Base-by-base conservation (phyloP, 2,113 vertebrate species). In the Cepphus grylle region DNA sequence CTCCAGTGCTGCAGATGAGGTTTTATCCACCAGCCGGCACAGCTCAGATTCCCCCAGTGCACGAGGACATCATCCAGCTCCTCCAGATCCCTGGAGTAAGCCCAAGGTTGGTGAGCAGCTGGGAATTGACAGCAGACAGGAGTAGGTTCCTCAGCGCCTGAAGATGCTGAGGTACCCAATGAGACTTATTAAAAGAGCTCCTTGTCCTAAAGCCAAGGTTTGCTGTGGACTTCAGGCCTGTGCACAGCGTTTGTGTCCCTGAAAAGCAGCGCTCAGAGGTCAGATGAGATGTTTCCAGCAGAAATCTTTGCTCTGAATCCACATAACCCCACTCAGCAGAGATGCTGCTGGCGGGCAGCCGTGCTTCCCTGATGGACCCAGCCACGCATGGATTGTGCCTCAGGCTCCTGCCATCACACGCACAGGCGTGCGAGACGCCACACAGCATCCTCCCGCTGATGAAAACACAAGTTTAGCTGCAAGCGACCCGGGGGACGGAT, bases 1-100 rank as follows among this genome's bases (percentile, higher is more conserved):
- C 55, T 80, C 19, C 59, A 26, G 2, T 0, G 0, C 78, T 38
- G 26, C 0, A 0, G 50, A 10, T 0, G 2, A 55, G 56, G 55
- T 42, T 56, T 29, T 36, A 45, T 2, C 55, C 69, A 36, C 59
- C 62, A 49, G 3, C 49, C 3, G 1, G 34, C 36, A 43, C 9
- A 8, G 34, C 38, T 81, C 59, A 0, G 43, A 2, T 53, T 52
- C 23, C 70, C 49, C 30, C 21, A 2, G 25, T 3, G 9, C 5
- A 2, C 1, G 0, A 79, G 29, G 47, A 38, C 49, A 11, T 52
- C 0, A 0, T 42, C 21, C 50, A 27, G 4, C 52, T 55, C 45
- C 58, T 40, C 13, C 81, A 15, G 27, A 65, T 7, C 52, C n/a
- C 40, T n/a, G n/a, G 23, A 32, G 82, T 29, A 40, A 70, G 34